A percentile compares a stretch with the other conserved stretches of the same genome.
Evolutionary conservation across 2,113 vertebrate species (phyloP).

Genomic region (Solenodon paradoxus): DNA sequence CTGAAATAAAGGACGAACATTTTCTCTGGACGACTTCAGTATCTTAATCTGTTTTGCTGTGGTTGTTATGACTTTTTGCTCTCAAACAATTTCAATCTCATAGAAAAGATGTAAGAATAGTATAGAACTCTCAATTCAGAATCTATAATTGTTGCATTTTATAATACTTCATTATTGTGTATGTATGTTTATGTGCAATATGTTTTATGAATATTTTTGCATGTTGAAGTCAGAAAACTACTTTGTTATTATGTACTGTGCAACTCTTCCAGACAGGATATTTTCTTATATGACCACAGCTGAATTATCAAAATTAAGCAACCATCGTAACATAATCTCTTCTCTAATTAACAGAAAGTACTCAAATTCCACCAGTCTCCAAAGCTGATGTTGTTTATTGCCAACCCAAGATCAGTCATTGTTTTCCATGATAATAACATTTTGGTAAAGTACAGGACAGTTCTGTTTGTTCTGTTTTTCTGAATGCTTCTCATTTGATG

Average conservation of each 20-base stretch:
- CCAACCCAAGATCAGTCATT: neutral
- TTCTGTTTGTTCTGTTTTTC: too few species aligned
- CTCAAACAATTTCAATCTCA: slow-evolving; percentile 6
- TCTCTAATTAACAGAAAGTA: neutral
- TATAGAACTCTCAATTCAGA: neutral
- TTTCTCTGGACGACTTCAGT: neutral
- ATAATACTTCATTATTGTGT: neutral
- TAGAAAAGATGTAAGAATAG: neutral
- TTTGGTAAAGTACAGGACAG: neutral
- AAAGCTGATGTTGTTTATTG: neutral
- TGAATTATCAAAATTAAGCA: neutral
- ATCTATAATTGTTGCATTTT: neutral
- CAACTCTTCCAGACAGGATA: neutral
- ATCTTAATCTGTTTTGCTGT: neutral
- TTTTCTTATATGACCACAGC: neutral
- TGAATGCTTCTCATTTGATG: neutral
- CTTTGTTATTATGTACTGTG: neutral
- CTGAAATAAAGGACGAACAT: neutral
- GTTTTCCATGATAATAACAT: neutral
- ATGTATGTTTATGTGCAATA: neutral
- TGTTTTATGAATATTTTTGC: neutral
- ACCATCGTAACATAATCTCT: neutral
- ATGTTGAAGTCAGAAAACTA: neutral
- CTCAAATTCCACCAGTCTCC: neutral
- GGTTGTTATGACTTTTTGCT: neutral